Conservation (phyloP, 1,140 invertebrate species). For the Chrysomallon squamiferum region DNA sequence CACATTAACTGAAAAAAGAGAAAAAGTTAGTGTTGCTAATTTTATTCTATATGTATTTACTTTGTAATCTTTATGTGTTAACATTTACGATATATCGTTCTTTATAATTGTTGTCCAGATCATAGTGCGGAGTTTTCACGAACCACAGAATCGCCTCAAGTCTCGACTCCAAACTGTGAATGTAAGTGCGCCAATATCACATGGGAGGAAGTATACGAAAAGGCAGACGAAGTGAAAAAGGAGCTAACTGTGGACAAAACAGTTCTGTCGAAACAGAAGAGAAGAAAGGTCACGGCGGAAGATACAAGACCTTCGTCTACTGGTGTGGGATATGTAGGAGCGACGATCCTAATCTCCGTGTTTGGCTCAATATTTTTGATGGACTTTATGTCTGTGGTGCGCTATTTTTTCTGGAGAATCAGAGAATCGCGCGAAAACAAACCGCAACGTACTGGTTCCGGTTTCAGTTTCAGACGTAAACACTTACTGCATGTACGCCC, state of each 20-base stretch:
- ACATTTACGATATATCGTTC: too few relatives aligned
- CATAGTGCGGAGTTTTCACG: too few relatives aligned
- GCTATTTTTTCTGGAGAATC: not conserved
- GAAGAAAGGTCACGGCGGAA: not conserved
- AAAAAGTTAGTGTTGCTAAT: too few relatives aligned
- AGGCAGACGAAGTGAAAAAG: not conserved
- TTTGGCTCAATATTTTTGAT: not conserved
- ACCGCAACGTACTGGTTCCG: not conserved
- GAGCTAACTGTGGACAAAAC: not conserved
- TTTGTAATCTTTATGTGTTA: too few relatives aligned
- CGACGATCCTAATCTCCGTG: not conserved
- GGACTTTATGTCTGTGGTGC: not conserved
- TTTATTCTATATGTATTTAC: too few relatives aligned
- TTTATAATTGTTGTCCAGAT: too few relatives aligned
- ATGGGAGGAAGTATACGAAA: not conserved
- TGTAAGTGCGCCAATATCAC: not conserved
- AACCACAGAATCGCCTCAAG: too few relatives aligned
- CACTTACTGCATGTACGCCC: slow-evolving; percentile 1
- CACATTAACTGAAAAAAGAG: too few relatives aligned
- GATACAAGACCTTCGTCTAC: not conserved
- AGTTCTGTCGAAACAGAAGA: not conserved
- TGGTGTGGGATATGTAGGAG: not conserved
- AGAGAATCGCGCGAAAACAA: not conserved
- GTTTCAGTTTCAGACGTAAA: not conserved
- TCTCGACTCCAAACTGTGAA: not conserved